Evolutionary conservation across 2,113 vertebrate species (phyloP).

Genomic region (Alethe castanea): DNA sequence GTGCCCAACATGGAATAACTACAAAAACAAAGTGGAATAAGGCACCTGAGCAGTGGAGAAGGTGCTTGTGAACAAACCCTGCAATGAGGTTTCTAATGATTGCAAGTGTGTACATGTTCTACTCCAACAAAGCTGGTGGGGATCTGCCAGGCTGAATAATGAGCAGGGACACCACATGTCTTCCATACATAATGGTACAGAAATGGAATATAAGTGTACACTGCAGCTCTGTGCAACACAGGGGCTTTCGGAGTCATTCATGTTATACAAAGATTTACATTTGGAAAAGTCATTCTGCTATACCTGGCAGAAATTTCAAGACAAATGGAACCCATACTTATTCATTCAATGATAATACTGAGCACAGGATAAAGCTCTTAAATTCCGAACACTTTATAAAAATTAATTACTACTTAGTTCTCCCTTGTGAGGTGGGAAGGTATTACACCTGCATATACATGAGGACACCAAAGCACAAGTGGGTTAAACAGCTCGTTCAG

Average conservation of each 20-base stretch:
- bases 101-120: not conserved
- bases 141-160: conserved; percentile 4
- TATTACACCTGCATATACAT: conserved; percentile 9
- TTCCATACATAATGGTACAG: not conserved
- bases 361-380: conserved; percentile 15
- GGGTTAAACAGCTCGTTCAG: conserved; percentile 1
- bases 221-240: not conserved
- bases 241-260: conserved; percentile 7
- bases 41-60: not conserved
- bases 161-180: not conserved
- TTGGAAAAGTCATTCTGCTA: not conserved
- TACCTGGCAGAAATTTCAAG: conserved; percentile 26
- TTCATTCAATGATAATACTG: not conserved
- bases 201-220: not conserved
- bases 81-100: not conserved
- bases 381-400: conserved; percentile 35
- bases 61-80: not conserved
- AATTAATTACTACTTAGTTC: conserved; percentile 47
- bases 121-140: not conserved
- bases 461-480: conserved; percentile 38
- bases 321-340: conserved; percentile 40
- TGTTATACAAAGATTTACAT: conserved; percentile 35
- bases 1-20: not conserved
- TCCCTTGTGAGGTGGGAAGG: conserved; percentile 8
- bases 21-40: not conserved